A percentile compares a stretch with the other conserved stretches of the same genome.
These are phyloP conservation scores for Clinocottus analis DNA, from an alignment of 2,113 vertebrate genomes.

Conservation along the genomic window DNA sequence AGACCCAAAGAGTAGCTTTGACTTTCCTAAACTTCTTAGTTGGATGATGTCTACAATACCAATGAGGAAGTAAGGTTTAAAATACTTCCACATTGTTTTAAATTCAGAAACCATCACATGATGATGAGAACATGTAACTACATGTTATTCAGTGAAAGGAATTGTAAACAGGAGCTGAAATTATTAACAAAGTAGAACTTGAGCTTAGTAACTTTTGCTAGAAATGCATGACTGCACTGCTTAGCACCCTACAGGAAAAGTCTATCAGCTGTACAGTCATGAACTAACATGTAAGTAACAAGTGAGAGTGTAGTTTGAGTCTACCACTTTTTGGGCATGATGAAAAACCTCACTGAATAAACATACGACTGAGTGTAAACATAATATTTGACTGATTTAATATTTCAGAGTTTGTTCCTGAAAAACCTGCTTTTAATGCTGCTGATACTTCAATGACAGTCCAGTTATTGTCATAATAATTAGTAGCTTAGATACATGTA, in stretches of 20 bases:
- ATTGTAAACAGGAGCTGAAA: neutral
- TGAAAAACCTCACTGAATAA: too few relatives aligned
- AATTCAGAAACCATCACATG: slow-evolving; percentile 38
- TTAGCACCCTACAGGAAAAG: neutral
- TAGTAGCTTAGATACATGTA: neutral
- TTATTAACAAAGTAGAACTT: neutral
- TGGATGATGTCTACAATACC: neutral
- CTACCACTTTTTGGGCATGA: too few relatives aligned
- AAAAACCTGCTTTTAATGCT: neutral
- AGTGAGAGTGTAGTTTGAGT: too few relatives aligned
- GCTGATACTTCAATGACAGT: neutral
- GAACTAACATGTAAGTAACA: neutral
- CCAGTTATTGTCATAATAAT: neutral
- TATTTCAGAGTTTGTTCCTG: neutral
- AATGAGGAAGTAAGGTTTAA: slow-evolving; percentile 18
- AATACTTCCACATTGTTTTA: neutral
- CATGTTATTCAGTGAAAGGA: neutral
- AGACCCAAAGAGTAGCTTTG: neutral
- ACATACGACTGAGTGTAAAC: neutral
- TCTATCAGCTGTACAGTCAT: neutral
- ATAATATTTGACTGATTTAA: neutral
- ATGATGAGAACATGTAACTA: slow-evolving; percentile 1
- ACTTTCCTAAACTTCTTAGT: neutral
- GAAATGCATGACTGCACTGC: too few relatives aligned
- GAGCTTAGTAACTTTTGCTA: neutral